Evolutionary conservation across 2,113 vertebrate species (phyloP), one percentile per base, ranked within the genome.

Genomic region (Gambusia holbrooki): DNA sequence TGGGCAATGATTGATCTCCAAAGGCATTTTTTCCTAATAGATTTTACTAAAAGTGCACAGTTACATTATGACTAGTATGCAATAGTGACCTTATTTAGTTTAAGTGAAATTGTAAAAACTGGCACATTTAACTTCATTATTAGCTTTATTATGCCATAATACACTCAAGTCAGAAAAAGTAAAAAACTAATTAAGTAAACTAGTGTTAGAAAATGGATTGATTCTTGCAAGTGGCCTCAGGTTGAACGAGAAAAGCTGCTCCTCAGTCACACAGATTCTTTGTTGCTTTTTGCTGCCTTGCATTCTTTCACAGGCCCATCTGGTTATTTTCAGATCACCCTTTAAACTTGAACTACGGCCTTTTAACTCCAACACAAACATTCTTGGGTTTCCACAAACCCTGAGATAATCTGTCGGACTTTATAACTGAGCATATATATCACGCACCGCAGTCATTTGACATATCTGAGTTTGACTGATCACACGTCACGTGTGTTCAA

Each of bases 281-380:
- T 71, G 81, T 83, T 68, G 72, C 51, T 85, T 73, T 81, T 73
- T 73, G 27, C 79, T 77, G 28, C 15, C 6, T 76, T 1, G 22
- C 87, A 87, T 90, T 80, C 77, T 93, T 93, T 93, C 92, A 92
- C 91, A 90, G 84, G 88, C 54, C 83, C 81, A 29, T 86, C 67
- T 69, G 80, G 85, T 91, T 94, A 93, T 94, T 94, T 93, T 89
- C 84, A 87, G 88, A 92, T 88, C 81, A 54, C 78, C 87, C 76
- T 82, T 84, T 89, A 85, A 87, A 88, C 12, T 81, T 71, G 84
- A 91, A 89, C 82, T 82, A 72, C 81, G 84, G 77, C 70, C 82
- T 62, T 86, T 77, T 79, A 17, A 63, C 75, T 71, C 62, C n/a
- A 78, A 89, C 84, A 86, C 74, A 92, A 90, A 90, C 87, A 90